A percentile compares a stretch with the other conserved stretches of the same genome.
These are phyloP conservation scores for Erebia aethiops DNA, from an alignment of 2,888 invertebrate genomes.

Conservation along the genomic window DNA sequence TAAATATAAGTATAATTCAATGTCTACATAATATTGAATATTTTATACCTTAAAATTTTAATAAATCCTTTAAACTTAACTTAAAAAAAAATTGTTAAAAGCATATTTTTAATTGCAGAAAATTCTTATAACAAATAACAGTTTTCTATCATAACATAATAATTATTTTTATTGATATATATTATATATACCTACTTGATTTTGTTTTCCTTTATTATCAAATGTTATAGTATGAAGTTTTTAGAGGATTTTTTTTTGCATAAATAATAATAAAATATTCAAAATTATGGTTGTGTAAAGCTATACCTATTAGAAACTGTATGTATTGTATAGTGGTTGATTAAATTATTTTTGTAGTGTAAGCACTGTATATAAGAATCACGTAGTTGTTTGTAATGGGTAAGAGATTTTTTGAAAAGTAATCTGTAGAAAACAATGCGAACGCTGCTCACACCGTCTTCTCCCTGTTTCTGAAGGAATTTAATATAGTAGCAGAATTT, in stretches of 20 bases:
- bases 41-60: not conserved
- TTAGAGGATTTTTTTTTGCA: too few species aligned
- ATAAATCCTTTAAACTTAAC: not conserved
- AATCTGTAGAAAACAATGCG: conserved; percentile 57
- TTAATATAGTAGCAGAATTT: not conserved
- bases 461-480: not conserved
- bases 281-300: conserved; percentile 27
- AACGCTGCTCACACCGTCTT: conserved; percentile 52
- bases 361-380: conserved; percentile 78
- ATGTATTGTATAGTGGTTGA: conserved; percentile 77
- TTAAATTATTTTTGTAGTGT: conserved; percentile 82
- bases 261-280: conserved; percentile 25
- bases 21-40: conserved; percentile 16
- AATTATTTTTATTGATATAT: too few species aligned
- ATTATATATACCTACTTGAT: too few species aligned
- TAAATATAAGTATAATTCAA: conserved; percentile 18
- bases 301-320: conserved; percentile 49
- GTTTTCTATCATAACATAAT: too few species aligned
- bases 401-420: conserved; percentile 60
- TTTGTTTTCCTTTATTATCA: too few species aligned
- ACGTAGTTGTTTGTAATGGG: conserved; percentile 72
- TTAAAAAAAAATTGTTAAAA: too few species aligned
- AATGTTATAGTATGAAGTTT: too few species aligned
- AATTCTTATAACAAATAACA: too few species aligned
- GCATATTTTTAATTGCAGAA: too few species aligned